A percentile compares a stretch with the other conserved stretches of the same genome.
Evolutionary conservation across 2,797 vertebrate genomes (phyloP).

Genomic region (Arctocebus calabarensis): DNA sequence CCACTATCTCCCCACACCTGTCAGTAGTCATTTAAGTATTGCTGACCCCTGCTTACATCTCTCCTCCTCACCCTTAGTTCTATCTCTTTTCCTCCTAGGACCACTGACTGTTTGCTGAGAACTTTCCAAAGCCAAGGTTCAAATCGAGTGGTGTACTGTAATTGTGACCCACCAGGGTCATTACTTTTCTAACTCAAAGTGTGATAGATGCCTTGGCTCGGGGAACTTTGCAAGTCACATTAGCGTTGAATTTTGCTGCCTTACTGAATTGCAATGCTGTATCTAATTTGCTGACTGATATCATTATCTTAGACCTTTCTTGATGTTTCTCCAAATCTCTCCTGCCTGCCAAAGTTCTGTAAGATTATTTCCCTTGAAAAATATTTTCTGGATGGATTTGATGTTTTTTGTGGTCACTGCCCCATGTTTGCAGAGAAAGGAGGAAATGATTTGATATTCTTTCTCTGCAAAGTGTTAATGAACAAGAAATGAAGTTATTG

Average conservation of each 20-base stretch:
- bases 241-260: not conserved
- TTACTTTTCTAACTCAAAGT: not conserved
- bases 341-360: conserved; percentile 65
- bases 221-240: conserved; percentile 27
- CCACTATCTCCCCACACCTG: fast-evolving
- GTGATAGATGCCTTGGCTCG: not conserved
- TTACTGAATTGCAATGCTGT: conserved; percentile 14
- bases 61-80: not conserved
- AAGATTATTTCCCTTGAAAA: conserved; percentile 69
- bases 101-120: not conserved
- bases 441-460: not conserved
- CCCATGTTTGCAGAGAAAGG: conserved; percentile 33
- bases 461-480: conserved; percentile 50
- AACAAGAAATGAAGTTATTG: not conserved
- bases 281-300: conserved; percentile 74
- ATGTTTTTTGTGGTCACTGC: conserved; percentile 58
- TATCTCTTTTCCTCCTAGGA: not conserved
- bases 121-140: not conserved
- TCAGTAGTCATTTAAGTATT: not conserved
- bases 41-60: not conserved
- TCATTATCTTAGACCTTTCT: conserved; percentile 73
- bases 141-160: not conserved
- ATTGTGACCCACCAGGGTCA: not conserved
- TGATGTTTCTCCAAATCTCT: conserved; percentile 77
- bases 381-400: conserved; percentile 53